Conservation (phyloP, 2,888 invertebrate genomes). For the Keiferia lycopersicella region DNA sequence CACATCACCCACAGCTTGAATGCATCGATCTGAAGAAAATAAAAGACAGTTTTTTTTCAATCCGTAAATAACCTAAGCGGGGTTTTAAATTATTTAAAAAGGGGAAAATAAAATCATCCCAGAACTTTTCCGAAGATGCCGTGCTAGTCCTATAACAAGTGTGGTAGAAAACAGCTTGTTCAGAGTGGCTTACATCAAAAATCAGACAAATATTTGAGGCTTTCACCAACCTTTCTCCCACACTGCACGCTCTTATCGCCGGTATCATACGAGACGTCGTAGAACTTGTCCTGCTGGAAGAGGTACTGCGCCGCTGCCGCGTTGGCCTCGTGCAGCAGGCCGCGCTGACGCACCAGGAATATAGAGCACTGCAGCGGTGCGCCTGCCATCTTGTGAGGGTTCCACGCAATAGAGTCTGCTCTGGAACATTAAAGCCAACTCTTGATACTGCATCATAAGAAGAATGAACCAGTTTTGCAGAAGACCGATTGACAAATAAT, state of each 20-base stretch:
- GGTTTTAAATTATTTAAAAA: background rate
- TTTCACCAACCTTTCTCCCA: slow-evolving; percentile 86
- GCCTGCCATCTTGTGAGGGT: slow-evolving; percentile 92
- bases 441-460: background rate
- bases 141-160: too few relatives aligned
- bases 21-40: slow-evolving; percentile 84
- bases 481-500: background rate
- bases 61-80: too few relatives aligned
- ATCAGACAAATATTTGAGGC: background rate
- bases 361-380: slow-evolving; percentile 89
- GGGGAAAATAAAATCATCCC: too few relatives aligned
- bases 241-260: slow-evolving; percentile 96
- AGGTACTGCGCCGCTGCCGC: slow-evolving; percentile 88
- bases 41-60: background rate
- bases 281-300: slow-evolving; percentile 93
- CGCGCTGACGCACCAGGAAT: slow-evolving; percentile 83
- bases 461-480: background rate
- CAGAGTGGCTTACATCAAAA: too few relatives aligned
- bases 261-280: slow-evolving; percentile 88
- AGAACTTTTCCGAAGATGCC: too few relatives aligned
- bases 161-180: too few relatives aligned
- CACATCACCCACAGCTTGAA: slow-evolving; percentile 97
- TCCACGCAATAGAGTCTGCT: slow-evolving; percentile 90
- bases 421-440: slow-evolving; percentile 59
- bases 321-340: slow-evolving; percentile 84